Evolutionary conservation across 2,113 vertebrate species (phyloP), one percentile per base, ranked within the genome.

Genomic region (Morone chrysops): DNA sequence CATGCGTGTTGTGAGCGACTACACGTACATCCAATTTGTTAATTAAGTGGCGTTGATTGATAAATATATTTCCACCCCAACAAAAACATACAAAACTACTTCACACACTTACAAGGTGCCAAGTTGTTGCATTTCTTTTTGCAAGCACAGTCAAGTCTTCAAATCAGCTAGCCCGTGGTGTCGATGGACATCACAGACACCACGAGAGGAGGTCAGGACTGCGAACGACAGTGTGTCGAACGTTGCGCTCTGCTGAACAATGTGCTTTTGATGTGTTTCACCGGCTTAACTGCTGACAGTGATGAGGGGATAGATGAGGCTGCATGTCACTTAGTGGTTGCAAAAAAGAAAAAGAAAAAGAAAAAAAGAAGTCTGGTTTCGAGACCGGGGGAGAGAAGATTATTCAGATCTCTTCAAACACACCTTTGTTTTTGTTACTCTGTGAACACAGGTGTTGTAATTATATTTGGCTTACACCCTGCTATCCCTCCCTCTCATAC

Each of bases 371-470:
- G 60, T 81, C 77, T 83, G 80, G 88, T 82, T 84, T 84, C 40
- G 86, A 9, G 75, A 82, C 75, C 1, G 72, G 82, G 82, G 61
- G 76, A 70, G 80, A 80, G 82, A 83, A 84, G 62, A 87, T 90
- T 62, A 66, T 85, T 78, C 62, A 60, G 51, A 85, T 83, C 87
- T 90, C 67, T 84, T 90, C 74, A 89, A 82, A 88, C 74, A 43
- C 43, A 12, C 67, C 79, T 85, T 70, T 80, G 79, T 86, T 61
- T 54, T 25, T 67, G 63, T 72, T 22, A 45, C 74, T 82, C 69
- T 78, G 91, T 83, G 79, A 83, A 88, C 69, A 73, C 13, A 41
- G 83, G 70, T 86, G 88, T 67, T 73, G 80, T 86, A 57, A 83
- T 87, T 85, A 82, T 78, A 69, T 85, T 82, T 78, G 72, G 78